These are phyloP conservation scores for Lordiphosa mommai DNA, from an alignment of 1,140 invertebrate species.

Conservation along the genomic window DNA sequence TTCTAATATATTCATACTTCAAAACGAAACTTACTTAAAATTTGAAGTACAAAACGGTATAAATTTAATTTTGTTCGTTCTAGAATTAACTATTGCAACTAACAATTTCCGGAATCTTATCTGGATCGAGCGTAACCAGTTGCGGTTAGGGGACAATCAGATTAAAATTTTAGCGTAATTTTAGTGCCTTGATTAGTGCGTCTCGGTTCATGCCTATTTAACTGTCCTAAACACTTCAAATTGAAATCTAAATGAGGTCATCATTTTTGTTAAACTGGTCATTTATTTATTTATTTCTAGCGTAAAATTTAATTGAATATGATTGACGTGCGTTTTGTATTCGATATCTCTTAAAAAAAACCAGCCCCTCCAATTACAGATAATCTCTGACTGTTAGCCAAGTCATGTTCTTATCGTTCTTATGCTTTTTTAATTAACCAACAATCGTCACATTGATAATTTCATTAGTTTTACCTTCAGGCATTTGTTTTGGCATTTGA, in stretches of 20 bases:
- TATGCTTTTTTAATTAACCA: slow-evolving; percentile 30
- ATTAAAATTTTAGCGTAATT: too few species aligned
- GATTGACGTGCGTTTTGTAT: slow-evolving; percentile 38
- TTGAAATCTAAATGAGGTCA: slow-evolving; percentile 38
- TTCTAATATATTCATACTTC: too few species aligned
- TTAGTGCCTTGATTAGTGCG: too few species aligned
- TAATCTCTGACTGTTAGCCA: slow-evolving; percentile 40
- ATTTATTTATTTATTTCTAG: slow-evolving; percentile 56
- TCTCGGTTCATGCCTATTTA: slow-evolving; percentile 3
- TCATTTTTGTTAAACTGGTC: slow-evolving; percentile 18
- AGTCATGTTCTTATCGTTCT: slow-evolving; percentile 29
- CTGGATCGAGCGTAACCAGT: neutral
- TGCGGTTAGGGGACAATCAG: too few species aligned
- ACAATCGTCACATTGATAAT: slow-evolving; percentile 27
- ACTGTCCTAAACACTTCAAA: slow-evolving; percentile 19
- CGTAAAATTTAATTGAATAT: slow-evolving; percentile 67
- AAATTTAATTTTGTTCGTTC: too few species aligned
- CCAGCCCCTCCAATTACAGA: neutral
- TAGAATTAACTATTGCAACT: too few species aligned
- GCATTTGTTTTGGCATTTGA: slow-evolving; percentile 24
- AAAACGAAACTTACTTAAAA: too few species aligned
- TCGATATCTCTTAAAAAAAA: slow-evolving; percentile 4
- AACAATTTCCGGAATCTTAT: too few species aligned
- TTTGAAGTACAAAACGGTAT: too few species aligned
- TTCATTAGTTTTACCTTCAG: slow-evolving; percentile 33